Conservation (phyloP, 1,140 invertebrate species). For the Anoplophora glabripennis region DNA sequence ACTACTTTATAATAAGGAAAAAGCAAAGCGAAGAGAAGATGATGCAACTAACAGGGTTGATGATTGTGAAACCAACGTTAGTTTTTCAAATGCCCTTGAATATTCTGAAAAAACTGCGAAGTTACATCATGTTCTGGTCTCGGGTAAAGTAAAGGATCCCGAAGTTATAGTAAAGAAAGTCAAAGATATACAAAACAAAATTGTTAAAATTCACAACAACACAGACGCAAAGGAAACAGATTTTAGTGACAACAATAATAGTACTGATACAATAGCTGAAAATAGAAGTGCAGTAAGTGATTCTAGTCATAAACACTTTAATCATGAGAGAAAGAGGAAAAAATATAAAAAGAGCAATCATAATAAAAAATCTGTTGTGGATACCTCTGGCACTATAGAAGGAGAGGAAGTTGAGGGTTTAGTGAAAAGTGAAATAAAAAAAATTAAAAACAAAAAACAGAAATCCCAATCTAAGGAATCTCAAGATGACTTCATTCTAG, state of each 20-base stretch:
- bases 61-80: slow-evolving; percentile 52
- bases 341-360: slow-evolving; percentile 35
- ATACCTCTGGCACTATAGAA: slow-evolving; percentile 40
- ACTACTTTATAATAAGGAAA: slow-evolving; percentile 41
- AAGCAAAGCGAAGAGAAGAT: slow-evolving; percentile 38
- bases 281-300: not conserved
- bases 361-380: slow-evolving; percentile 31
- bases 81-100: slow-evolving; percentile 55
- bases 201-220: slow-evolving; percentile 36
- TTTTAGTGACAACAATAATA: slow-evolving; percentile 24
- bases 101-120: slow-evolving; percentile 55
- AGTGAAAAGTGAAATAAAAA: slow-evolving; percentile 41
- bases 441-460: slow-evolving; percentile 24
- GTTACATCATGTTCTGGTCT: slow-evolving; percentile 44
- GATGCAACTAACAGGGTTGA: slow-evolving; percentile 52
- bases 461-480: slow-evolving; percentile 13
- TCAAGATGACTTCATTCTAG: slow-evolving; percentile 58
- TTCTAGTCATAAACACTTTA: not conserved
- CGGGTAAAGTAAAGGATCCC: slow-evolving; percentile 23
- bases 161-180: slow-evolving; percentile 18
- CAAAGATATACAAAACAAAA: slow-evolving; percentile 15
- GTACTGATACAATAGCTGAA: slow-evolving; percentile 35
- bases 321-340: slow-evolving; percentile 45
- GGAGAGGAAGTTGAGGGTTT: slow-evolving; percentile 45
- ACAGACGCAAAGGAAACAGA: slow-evolving; percentile 44